A percentile compares a stretch with the other conserved stretches of the same genome.
phyloP scores from a whole-genome alignment of 2,797 vertebrate genomes.

The Picus viridis region DNA sequence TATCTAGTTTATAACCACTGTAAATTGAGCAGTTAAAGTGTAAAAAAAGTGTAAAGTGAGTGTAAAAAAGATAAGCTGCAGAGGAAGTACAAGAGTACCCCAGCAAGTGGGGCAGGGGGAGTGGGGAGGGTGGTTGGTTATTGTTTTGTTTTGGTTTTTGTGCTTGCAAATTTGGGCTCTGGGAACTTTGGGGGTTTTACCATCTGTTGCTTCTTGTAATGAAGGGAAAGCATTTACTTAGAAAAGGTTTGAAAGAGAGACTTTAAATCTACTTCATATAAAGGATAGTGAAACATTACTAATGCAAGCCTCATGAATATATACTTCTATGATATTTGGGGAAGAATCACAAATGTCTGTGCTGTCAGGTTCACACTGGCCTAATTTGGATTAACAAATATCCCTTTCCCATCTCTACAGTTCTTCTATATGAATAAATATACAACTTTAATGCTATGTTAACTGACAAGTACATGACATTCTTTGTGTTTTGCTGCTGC shows the following conservation, averaged over 20 bases:
- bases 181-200: background rate
- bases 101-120: background rate
- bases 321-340: background rate
- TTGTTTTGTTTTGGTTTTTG: background rate
- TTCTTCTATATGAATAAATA: background rate
- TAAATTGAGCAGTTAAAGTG: background rate
- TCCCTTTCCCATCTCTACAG: background rate
- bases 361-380: background rate
- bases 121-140: too few species aligned
- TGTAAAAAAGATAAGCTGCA: background rate
- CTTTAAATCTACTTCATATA: conserved; percentile 3
- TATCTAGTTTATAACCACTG: background rate
- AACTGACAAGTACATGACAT: background rate
- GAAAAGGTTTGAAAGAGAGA: background rate
- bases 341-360: background rate
- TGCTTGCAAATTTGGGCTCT: background rate
- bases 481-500: background rate
- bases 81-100: background rate
- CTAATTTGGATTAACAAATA: background rate
- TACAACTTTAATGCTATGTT: background rate
- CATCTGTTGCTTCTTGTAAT: background rate
- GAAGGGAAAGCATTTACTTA: background rate
- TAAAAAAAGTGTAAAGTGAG: too few species aligned
- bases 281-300: background rate
- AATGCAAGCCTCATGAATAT: background rate